A percentile compares a stretch with the other conserved stretches of the same genome.
Conservation (phyloP, 2,113 vertebrate species). For the Hiodon tergisus region DNA sequence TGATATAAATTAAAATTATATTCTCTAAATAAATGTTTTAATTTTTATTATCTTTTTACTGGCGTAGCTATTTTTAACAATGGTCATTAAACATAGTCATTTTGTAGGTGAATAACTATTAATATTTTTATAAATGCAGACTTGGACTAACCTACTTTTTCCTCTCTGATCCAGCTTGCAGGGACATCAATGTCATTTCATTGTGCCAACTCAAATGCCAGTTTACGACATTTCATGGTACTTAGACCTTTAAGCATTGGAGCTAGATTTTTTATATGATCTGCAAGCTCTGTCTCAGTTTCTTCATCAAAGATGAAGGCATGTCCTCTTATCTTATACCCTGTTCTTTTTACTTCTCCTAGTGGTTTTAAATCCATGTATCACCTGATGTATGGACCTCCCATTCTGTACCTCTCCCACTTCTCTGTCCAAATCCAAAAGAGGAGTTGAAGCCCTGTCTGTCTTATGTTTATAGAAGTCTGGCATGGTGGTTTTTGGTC, state of each 20-base stretch:
- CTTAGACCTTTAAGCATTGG: neutral
- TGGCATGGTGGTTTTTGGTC: conserved; percentile 12
- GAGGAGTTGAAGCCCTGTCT: conserved; percentile 18
- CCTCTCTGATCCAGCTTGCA: conserved; percentile 11
- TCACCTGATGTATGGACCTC: conserved; percentile 3
- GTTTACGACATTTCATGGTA: neutral
- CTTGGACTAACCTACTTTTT: neutral
- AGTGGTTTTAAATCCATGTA: conserved; percentile 5
- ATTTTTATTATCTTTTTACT: too few relatives aligned
- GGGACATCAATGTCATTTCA: conserved; percentile 7
- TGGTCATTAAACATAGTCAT: too few relatives aligned
- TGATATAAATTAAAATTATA: too few relatives aligned
- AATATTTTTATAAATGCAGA: conserved; percentile 2
- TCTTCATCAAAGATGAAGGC: conserved; percentile 4
- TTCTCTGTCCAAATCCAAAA: conserved; percentile 14
- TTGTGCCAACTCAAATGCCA: conserved; percentile 14
- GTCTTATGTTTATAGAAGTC: conserved; percentile 6
- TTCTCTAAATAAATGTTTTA: too few relatives aligned
- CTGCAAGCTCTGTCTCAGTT: conserved; percentile 8
- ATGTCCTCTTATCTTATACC: conserved; percentile 16
- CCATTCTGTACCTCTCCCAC: neutral
- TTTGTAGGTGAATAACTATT: neutral
- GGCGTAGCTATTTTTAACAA: too few relatives aligned
- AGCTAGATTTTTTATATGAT: conserved; percentile 18
- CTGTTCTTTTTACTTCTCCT: conserved; percentile 13